Evolutionary conservation across 2,113 vertebrate genomes (phyloP).

Genomic region (Heloderma charlesbogerti): DNA sequence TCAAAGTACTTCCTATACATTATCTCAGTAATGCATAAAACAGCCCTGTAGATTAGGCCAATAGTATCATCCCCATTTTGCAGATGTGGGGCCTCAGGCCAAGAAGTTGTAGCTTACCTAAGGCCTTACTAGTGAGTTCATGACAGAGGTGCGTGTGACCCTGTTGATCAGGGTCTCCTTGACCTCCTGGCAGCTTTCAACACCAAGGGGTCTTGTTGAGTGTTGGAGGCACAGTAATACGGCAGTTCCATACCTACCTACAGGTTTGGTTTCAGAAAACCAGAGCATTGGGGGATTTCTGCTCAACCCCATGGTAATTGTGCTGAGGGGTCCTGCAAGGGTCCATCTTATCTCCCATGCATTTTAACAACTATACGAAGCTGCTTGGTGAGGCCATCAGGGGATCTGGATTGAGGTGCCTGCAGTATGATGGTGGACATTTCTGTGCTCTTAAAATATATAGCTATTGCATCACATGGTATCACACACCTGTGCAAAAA

Average conservation of each 20-base stretch:
- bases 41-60: neutral
- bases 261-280: no score
- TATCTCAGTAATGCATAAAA: neutral
- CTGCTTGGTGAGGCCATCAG: neutral
- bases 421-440: neutral
- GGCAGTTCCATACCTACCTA: neutral
- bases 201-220: neutral
- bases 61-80: neutral
- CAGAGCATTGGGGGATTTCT: neutral
- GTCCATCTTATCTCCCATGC: no score
- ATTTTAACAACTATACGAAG: no score
- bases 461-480: neutral
- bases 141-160: no score
- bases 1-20: no score
- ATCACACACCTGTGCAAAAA: fast-evolving
- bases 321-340: no score
- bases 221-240: neutral
- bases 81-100: neutral
- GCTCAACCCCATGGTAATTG: neutral
- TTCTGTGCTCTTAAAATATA: neutral
- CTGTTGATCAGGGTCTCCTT: neutral
- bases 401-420: neutral
- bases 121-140: neutral
- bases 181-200: neutral
- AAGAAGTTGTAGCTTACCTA: neutral